phyloP scores from a whole-genome alignment of 2,797 vertebrate species.

The Chelonia mydas region DNA sequence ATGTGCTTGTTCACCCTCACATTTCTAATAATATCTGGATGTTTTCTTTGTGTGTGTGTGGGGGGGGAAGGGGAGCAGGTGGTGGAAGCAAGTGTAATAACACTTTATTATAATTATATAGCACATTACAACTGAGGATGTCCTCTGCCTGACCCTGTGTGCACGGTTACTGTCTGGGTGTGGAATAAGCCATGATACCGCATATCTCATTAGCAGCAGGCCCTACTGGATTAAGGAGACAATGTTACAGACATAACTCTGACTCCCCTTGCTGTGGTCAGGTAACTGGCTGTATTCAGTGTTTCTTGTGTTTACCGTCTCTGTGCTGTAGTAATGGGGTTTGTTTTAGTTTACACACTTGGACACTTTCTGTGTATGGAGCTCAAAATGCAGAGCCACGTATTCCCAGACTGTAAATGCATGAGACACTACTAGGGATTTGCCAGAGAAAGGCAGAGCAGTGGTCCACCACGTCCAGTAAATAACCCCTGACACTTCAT shows the following conservation, averaged over 20 bases:
- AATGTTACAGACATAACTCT: background rate
- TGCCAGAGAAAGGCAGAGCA: background rate
- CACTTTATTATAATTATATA: background rate
- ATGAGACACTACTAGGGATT: background rate
- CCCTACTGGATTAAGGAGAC: background rate
- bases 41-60: background rate
- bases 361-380: background rate
- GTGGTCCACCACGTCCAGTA: background rate
- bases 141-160: background rate
- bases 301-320: background rate
- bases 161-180: background rate
- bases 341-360: background rate
- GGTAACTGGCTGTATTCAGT: background rate
- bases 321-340: background rate
- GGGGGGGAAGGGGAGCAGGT: rapidly evolving
- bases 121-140: background rate
- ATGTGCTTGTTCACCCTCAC: background rate
- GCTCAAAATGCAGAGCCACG: background rate
- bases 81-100: background rate
- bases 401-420: background rate
- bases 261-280: background rate
- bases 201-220: background rate
- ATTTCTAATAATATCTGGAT: background rate
- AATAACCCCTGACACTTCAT: background rate
- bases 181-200: background rate